A percentile compares a stretch with the other conserved stretches of the same genome.
phyloP scores from a whole-genome alignment of 1,140 invertebrate species.

The Drosophila sucinea region DNA sequence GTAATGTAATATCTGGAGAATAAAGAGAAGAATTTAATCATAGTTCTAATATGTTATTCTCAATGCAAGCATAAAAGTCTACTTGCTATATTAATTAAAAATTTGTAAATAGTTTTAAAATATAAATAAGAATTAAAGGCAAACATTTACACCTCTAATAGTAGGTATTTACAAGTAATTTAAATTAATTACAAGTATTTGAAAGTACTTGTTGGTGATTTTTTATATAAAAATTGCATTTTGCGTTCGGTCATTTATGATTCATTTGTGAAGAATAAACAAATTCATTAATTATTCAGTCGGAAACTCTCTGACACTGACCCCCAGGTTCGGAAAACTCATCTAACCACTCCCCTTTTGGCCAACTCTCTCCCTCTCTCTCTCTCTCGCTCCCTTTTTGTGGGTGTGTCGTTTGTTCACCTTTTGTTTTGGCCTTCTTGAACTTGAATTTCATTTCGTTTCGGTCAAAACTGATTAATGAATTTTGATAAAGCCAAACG shows the following conservation, averaged over 20 bases:
- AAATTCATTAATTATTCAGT: conserved; percentile 6
- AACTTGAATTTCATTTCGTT: conserved; percentile 49
- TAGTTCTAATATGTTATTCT: too few species aligned
- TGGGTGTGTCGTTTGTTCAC: conserved; percentile 51
- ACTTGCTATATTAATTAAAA: too few species aligned
- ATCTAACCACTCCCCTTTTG: background rate
- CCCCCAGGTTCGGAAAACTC: background rate
- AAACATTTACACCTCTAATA: too few species aligned
- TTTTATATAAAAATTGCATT: background rate
- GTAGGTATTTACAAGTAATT: too few species aligned
- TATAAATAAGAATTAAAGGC: too few species aligned
- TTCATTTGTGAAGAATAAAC: background rate
- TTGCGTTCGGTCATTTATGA: background rate
- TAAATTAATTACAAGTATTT: too few species aligned
- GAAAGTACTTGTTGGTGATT: too few species aligned
- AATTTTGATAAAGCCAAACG: conserved; percentile 68
- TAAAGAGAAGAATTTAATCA: too few species aligned
- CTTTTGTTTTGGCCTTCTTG: conserved; percentile 24
- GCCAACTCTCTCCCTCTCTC: background rate
- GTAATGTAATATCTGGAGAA: too few species aligned
- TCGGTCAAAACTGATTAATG: conserved; percentile 65
- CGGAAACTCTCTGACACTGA: conserved; percentile 6
- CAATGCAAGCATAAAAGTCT: too few species aligned
- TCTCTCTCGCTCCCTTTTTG: background rate
- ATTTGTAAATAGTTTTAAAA: too few species aligned